Percentiles rank a stretch among this genome's conserved stretches.
Evolutionary conservation across 2,113 vertebrate genomes (phyloP).

Genomic region (Pterocles orientalis): DNA sequence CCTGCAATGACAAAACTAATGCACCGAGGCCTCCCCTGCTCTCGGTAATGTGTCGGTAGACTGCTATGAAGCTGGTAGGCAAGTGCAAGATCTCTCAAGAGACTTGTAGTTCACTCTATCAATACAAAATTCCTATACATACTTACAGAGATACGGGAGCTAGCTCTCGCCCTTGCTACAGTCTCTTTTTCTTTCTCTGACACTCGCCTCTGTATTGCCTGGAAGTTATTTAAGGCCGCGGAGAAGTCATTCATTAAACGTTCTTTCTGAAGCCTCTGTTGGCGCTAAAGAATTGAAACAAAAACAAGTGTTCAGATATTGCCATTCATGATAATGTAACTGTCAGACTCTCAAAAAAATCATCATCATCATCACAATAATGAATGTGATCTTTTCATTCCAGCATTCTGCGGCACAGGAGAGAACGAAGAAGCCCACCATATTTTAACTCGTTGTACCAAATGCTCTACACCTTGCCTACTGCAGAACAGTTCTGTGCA

Average conservation of each 20-base stretch:
- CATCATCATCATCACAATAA: too few species aligned
- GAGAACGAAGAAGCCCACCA: background rate
- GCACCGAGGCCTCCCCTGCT: background rate
- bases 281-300: conserved; percentile 80
- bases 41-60: background rate
- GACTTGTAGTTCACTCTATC: accelerated
- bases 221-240: conserved; percentile 91
- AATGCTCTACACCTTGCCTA: background rate
- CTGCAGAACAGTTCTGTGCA: background rate
- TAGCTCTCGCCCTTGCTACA: conserved; percentile 88
- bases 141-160: conserved; percentile 90
- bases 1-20: background rate
- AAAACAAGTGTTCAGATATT: background rate
- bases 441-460: background rate
- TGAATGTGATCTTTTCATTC: background rate
- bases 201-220: conserved; percentile 87
- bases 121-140: background rate
- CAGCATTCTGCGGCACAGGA: background rate
- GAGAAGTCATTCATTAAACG: conserved; percentile 97
- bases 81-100: background rate
- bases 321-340: background rate
- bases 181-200: conserved; percentile 94
- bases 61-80: background rate
- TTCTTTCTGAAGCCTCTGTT: conserved; percentile 94
- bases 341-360: background rate